These are phyloP conservation scores for Taenaris catops DNA, from an alignment of 2,888 invertebrate genomes.

Conservation along the genomic window DNA sequence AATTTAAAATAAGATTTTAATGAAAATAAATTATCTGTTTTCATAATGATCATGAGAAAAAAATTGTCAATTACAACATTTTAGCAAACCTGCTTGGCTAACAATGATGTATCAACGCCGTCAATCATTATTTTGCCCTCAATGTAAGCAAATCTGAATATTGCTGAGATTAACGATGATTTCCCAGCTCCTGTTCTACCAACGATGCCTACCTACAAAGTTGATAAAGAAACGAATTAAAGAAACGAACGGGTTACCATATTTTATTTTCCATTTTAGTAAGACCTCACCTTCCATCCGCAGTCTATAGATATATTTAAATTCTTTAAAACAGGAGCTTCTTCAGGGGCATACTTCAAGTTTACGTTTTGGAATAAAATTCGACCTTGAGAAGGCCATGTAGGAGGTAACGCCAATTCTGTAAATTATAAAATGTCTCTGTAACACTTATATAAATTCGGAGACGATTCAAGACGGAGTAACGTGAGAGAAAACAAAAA, in stretches of 20 bases:
- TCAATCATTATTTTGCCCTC: conserved; percentile 83
- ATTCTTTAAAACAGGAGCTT: conserved; percentile 81
- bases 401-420: conserved; percentile 71
- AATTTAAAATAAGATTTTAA: no score
- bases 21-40: no score
- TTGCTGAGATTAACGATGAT: conserved; percentile 83
- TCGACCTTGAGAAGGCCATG: conserved; percentile 82
- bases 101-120: conserved; percentile 73
- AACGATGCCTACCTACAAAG: conserved; percentile 82
- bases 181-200: conserved; percentile 89
- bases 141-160: conserved; percentile 84
- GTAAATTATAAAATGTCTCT: no score
- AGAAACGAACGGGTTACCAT: no score
- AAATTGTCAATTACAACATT: conserved; percentile 2
- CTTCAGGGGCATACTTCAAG: conserved; percentile 81
- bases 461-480: no score
- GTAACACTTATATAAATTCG: no score
- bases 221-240: no score
- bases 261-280: no score
- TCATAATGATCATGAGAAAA: conserved; percentile 3
- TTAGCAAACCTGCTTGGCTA: conserved; percentile 72
- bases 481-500: no score
- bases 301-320: conserved; percentile 56
- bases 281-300: conserved; percentile 74
- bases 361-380: conserved; percentile 80